Base-by-base conservation (phyloP, 2,888 invertebrate genomes). In the Lithophane ornitopus region DNA sequence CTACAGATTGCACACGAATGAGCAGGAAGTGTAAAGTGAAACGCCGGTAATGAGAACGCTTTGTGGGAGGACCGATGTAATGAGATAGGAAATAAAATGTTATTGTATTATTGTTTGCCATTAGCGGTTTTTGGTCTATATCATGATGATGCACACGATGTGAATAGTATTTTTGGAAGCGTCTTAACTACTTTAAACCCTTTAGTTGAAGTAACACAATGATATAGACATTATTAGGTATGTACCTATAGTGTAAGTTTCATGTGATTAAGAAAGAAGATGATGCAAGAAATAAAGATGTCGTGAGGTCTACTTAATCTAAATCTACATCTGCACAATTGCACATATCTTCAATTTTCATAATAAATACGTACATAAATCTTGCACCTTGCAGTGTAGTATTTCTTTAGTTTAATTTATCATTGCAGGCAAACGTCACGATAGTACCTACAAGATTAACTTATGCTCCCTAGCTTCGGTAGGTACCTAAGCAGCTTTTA, bases 1-100 rank as follows among this genome's bases (percentile, higher is more conserved):
- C 96, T 96, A 96, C 96, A 96, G 95, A 96, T 96, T 96, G 96
- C 95, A 96, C 96, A 95, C 94, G 94, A 96, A 95, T 95, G 92
- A 91, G 92, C 95, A 95, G 96, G 96, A 96, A 96, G 96, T 96
- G 96, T 95, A 95, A 96, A 96, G 95, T 96, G 96, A 96, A 96
- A 96, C 95, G 93, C 90, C 92, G 93, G 95, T 95, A 95, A 96
- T 95, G 94, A 95, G 94, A 93, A 93, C 92, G 90, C 93, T 93
- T 94, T 95, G 94, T 95, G 94, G 94, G 91, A 89, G 91, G 90
- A 92, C 90, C 74, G 80, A 81, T 83, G 86, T 90, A 92, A 91
- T 92, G 88, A 90, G 86, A 90, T 90, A 88, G 80, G 82, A 80
- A 77, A 75, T 76, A 78, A 83, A 88, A 78, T 76, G 66, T 78